Conservation (phyloP, 2,113 vertebrate species). For the Nesoenas mayeri region DNA sequence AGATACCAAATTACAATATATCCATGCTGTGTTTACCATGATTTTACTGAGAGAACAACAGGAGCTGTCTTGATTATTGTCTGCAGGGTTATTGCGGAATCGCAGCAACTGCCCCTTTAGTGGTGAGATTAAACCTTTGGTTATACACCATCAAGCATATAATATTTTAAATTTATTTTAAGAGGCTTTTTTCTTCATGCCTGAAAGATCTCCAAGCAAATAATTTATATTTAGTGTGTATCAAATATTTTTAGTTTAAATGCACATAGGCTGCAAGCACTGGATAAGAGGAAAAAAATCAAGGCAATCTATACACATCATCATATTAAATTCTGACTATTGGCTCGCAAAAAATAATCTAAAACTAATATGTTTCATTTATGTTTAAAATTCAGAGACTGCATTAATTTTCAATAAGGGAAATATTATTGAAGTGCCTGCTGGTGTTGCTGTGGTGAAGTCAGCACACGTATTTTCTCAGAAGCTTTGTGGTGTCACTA, state of each 20-base stretch:
- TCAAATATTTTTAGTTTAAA: slow-evolving; percentile 76
- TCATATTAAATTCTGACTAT: slow-evolving; percentile 75
- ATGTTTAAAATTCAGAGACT: slow-evolving; percentile 72
- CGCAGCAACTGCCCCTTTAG: slow-evolving; percentile 76
- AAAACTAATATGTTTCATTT: slow-evolving; percentile 70
- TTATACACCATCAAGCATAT: slow-evolving; percentile 82
- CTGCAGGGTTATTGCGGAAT: slow-evolving; percentile 78
- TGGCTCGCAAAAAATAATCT: slow-evolving; percentile 67
- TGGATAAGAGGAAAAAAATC: slow-evolving; percentile 73
- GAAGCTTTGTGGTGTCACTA: not conserved
- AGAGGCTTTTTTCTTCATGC: slow-evolving; percentile 81
- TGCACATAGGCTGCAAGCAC: slow-evolving; percentile 72
- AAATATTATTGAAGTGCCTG: slow-evolving; percentile 36
- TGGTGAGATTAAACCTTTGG: slow-evolving; percentile 78
- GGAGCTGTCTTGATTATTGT: slow-evolving; percentile 79
- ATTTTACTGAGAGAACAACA: slow-evolving; percentile 77
- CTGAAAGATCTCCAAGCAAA: slow-evolving; percentile 77
- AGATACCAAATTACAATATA: slow-evolving; percentile 75
- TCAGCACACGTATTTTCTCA: not conserved
- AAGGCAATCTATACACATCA: slow-evolving; percentile 70
- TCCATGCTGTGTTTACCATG: slow-evolving; percentile 78
- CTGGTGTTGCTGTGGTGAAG: slow-evolving; percentile 37
- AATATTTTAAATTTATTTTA: slow-evolving; percentile 84
- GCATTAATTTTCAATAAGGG: slow-evolving; percentile 76
- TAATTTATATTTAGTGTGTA: slow-evolving; percentile 80